Conservation (phyloP, 2,113 vertebrate genomes). For the Lepisosteus oculatus region DNA sequence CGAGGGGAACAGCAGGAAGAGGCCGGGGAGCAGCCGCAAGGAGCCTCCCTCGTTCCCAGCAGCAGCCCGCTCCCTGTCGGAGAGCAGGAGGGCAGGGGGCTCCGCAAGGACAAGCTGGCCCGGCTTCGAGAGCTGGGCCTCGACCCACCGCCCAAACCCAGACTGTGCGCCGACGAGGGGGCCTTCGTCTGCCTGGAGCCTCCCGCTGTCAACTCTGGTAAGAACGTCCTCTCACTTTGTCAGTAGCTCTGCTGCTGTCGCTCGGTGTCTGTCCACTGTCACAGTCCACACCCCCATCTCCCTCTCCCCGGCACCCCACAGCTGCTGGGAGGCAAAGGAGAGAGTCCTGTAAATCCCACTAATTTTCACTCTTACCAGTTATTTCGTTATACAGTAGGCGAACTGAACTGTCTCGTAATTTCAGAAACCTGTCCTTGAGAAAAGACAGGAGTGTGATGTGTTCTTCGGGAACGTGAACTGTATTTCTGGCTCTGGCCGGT, state of each 20-base stretch:
- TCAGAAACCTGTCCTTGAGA: too few species aligned
- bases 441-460: too few species aligned
- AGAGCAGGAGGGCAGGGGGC: conserved; percentile 10
- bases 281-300: too few species aligned
- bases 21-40: conserved; percentile 12
- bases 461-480: not conserved
- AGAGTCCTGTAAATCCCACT: too few species aligned
- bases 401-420: too few species aligned
- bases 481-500: not conserved
- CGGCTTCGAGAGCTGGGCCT: conserved; percentile 82
- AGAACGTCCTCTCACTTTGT: not conserved
- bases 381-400: too few species aligned
- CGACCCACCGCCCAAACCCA: conserved; percentile 79
- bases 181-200: conserved; percentile 83
- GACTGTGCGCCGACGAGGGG: conserved; percentile 71
- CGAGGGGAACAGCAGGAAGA: conserved; percentile 9
- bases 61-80: not conserved
- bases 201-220: conserved; percentile 76
- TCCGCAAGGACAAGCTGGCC: conserved; percentile 72
- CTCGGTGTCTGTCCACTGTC: too few species aligned
- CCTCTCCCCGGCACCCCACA: too few species aligned
- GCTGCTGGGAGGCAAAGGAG: too few species aligned
- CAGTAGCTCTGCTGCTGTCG: too few species aligned
- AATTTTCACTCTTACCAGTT: too few species aligned
- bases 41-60: conserved; percentile 4